phyloP scores from a whole-genome alignment of 2,113 vertebrate genomes.

The Cyprinodon variegatus region DNA sequence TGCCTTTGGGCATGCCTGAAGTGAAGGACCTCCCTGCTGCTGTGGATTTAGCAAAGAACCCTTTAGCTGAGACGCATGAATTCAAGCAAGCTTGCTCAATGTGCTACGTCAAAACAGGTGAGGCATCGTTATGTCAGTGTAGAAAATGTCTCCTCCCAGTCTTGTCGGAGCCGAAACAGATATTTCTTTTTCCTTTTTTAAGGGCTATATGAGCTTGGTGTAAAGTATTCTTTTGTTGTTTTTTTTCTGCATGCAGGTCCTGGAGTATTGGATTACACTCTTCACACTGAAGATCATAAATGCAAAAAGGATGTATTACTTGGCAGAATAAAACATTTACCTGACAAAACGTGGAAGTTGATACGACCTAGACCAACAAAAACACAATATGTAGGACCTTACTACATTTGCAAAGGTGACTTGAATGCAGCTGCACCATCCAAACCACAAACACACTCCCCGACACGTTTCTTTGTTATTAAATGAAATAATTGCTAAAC shows the following conservation, averaged over 20 bases:
- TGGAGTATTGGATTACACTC: constrained; percentile 87
- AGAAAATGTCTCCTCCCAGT: background rate
- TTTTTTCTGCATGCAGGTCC: constrained; percentile 77
- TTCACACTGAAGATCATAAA: constrained; percentile 88
- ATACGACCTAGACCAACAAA: constrained; percentile 96
- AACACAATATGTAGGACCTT: constrained; percentile 95
- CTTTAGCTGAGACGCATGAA: constrained; percentile 92
- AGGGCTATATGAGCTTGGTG: background rate
- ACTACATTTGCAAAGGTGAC: constrained; percentile 97
- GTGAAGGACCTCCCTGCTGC: constrained; percentile 59
- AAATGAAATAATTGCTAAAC: too few relatives aligned
- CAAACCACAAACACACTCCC: too few relatives aligned
- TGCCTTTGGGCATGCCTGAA: constrained; percentile 79
- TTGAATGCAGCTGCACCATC: background rate
- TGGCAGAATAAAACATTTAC: constrained; percentile 86
- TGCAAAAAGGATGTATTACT: constrained; percentile 97
- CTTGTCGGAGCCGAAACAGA: background rate
- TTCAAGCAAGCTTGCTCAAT: constrained; percentile 91
- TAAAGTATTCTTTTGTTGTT: background rate
- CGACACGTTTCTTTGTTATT: background rate
- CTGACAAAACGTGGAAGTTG: constrained; percentile 91
- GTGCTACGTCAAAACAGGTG: constrained; percentile 92
- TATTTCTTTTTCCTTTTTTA: background rate
- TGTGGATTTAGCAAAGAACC: constrained; percentile 81
- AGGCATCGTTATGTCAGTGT: constrained; percentile 48